Evolutionary conservation across 2,113 vertebrate species (phyloP).

Genomic region (Saguinus imperator): DNA sequence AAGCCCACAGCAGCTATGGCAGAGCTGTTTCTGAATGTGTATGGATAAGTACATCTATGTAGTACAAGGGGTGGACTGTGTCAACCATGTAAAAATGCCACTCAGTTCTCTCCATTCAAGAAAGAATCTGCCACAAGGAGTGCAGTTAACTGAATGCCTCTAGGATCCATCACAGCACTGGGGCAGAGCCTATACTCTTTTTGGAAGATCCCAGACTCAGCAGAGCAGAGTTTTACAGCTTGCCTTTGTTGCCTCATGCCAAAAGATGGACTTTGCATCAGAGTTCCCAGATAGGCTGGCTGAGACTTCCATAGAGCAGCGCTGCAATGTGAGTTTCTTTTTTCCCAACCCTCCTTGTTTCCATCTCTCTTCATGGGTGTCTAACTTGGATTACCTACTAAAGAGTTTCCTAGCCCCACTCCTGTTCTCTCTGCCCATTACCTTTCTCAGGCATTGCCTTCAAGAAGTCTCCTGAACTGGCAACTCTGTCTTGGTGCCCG

Average conservation of each 20-base stretch:
- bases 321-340: too few relatives aligned
- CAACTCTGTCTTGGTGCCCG: too few relatives aligned
- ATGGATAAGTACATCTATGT: neutral
- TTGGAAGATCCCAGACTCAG: neutral
- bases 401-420: too few relatives aligned
- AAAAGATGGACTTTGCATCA: neutral
- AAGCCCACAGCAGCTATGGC: neutral
- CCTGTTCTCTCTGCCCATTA: too few relatives aligned
- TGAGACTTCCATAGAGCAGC: too few relatives aligned
- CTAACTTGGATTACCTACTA: too few relatives aligned
- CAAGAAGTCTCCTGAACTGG: too few relatives aligned
- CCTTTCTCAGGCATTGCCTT: too few relatives aligned
- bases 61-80: too few relatives aligned
- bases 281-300: neutral
- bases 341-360: too few relatives aligned
- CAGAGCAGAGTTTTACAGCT: neutral
- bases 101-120: neutral
- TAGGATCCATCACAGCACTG: neutral
- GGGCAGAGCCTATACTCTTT: neutral
- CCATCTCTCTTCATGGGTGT: too few relatives aligned
- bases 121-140: too few relatives aligned
- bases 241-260: neutral
- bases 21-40: neutral
- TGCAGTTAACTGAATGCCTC: neutral
- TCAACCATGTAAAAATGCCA: neutral